Conservation (phyloP, 2,113 vertebrate genomes). For the Mirza zaza region DNA sequence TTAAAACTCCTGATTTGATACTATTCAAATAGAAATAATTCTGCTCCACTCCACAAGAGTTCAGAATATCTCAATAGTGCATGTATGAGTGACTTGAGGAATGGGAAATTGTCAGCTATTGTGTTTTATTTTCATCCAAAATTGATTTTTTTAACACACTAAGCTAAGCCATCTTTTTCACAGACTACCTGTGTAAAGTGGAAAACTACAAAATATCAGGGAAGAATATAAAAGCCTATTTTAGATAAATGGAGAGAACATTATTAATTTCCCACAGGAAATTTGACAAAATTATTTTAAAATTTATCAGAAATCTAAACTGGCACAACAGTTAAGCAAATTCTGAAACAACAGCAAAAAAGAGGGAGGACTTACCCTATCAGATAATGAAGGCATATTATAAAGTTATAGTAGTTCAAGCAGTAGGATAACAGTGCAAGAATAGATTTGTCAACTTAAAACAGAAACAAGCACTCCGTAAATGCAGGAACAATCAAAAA, state of each 20-base stretch:
- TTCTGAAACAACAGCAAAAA: background rate
- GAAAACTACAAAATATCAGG: background rate
- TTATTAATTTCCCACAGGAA: constrained; percentile 1
- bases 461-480: background rate
- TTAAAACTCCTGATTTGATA: background rate
- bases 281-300: background rate
- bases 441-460: constrained; percentile 6
- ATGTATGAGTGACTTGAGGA: background rate
- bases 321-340: background rate
- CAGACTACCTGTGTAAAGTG: background rate
- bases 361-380: background rate
- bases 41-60: background rate
- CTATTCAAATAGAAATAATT: background rate
- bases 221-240: background rate
- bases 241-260: background rate
- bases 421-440: background rate
- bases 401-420: background rate
- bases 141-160: background rate
- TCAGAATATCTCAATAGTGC: background rate
- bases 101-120: background rate
- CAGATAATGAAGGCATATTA: background rate
- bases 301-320: background rate
- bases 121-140: constrained; percentile 6
- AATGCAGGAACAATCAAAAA: background rate
- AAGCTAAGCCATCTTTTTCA: background rate